These are phyloP conservation scores for Coenonympha arcania DNA, from an alignment of 2,888 invertebrate genomes.

Conservation along the genomic window DNA sequence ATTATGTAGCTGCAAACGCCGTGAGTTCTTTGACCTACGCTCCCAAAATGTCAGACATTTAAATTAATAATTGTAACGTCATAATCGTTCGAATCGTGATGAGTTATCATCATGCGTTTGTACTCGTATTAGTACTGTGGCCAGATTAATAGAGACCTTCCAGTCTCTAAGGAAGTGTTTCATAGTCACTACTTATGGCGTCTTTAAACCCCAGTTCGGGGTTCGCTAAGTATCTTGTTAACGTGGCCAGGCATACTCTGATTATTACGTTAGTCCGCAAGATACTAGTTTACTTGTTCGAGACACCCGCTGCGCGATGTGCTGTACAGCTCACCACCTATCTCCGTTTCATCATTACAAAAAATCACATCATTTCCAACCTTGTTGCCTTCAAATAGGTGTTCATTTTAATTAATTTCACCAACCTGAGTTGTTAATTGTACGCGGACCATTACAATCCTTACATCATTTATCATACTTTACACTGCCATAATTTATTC, in stretches of 20 bases:
- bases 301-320: slow-evolving; percentile 70
- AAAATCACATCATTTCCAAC: slow-evolving; percentile 22
- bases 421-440: slow-evolving; percentile 42
- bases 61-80: slow-evolving; percentile 68
- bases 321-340: slow-evolving; percentile 55
- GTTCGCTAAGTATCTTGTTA: slow-evolving; percentile 44
- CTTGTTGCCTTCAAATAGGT: slow-evolving; percentile 26
- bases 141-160: slow-evolving; percentile 42
- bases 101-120: slow-evolving; percentile 62
- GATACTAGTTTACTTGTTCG: slow-evolving; percentile 65
- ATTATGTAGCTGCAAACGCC: slow-evolving; percentile 26
- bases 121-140: slow-evolving; percentile 48
- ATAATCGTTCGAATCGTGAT: slow-evolving; percentile 61
- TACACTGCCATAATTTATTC: slow-evolving; percentile 72
- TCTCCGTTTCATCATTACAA: slow-evolving; percentile 41
- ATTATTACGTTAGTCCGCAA: slow-evolving; percentile 68
- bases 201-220: slow-evolving; percentile 30
- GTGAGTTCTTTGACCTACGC: slow-evolving; percentile 40
- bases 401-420: slow-evolving; percentile 23
- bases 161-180: slow-evolving; percentile 18
- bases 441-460: slow-evolving; percentile 66
- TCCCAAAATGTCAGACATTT: slow-evolving; percentile 64
- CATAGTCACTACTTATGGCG: slow-evolving; percentile 28
- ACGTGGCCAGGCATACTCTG: slow-evolving; percentile 54
- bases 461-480: slow-evolving; percentile 72